Conservation (phyloP, 2,888 invertebrate genomes). For the Cabera pusaria region DNA sequence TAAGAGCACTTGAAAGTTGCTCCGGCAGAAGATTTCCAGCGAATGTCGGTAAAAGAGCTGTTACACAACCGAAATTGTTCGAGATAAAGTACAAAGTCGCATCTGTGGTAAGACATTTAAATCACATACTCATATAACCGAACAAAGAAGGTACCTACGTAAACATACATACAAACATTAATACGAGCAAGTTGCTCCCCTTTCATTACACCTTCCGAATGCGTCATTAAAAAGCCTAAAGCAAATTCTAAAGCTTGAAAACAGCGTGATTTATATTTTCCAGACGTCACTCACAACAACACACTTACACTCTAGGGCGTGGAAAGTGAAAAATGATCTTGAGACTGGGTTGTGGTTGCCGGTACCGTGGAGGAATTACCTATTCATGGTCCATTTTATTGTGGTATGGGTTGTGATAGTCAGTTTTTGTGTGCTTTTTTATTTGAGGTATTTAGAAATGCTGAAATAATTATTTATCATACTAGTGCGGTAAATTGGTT, state of each 20-base stretch:
- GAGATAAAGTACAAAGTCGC: slow-evolving; percentile 18
- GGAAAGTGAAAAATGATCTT: slow-evolving; percentile 60
- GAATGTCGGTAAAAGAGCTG: too few species aligned
- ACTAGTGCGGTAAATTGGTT: too few species aligned
- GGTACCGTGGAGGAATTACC: too few species aligned
- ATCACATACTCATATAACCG: slow-evolving; percentile 16
- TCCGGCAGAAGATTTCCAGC: too few species aligned
- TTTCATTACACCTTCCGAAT: slow-evolving; percentile 34
- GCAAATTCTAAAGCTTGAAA: slow-evolving; percentile 30
- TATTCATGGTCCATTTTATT: too few species aligned
- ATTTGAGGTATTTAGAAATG: too few species aligned
- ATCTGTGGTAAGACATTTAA: slow-evolving; percentile 20
- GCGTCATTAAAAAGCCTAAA: slow-evolving; percentile 34
- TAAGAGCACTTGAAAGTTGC: not conserved
- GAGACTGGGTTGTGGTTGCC: slow-evolving; percentile 19
- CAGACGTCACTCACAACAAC: slow-evolving; percentile 54
- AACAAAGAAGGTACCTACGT: slow-evolving; percentile 14
- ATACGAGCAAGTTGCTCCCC: slow-evolving; percentile 29
- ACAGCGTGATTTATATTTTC: slow-evolving; percentile 55
- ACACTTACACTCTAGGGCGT: slow-evolving; percentile 37
- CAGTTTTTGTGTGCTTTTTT: too few species aligned
- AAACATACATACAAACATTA: slow-evolving; percentile 31
- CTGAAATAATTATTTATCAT: too few species aligned
- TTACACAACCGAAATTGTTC: slow-evolving; percentile 6
- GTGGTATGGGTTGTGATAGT: too few species aligned